A percentile compares a stretch with the other conserved stretches of the same genome.
Conservation (phyloP, 92 coral and sea anemone genomes). For the Epizoanthus illoricatus region DNA sequence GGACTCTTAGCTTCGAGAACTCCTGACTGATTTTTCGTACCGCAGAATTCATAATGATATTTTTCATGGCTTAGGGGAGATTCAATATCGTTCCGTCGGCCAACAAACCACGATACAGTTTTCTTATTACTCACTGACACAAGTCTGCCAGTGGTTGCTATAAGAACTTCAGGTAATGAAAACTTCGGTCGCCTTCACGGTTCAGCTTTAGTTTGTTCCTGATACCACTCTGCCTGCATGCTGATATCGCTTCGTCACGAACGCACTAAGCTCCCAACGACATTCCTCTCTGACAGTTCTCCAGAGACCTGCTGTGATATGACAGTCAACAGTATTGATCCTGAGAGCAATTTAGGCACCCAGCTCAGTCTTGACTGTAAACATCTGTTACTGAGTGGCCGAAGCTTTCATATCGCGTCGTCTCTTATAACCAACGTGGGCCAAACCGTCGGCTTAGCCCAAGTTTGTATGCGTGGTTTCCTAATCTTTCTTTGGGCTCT, state of each 20-base stretch:
- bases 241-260: slow-evolving; percentile 21
- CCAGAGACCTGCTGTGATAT: slow-evolving; percentile 26
- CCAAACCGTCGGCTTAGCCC: neutral
- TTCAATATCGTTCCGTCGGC: neutral
- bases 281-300: neutral
- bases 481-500: slow-evolving; percentile 23
- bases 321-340: slow-evolving; percentile 25
- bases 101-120: neutral
- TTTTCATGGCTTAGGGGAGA: slow-evolving; percentile 14
- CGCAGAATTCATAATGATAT: slow-evolving; percentile 32
- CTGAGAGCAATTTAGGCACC: neutral
- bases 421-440: neutral
- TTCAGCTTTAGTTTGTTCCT: neutral
- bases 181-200: neutral
- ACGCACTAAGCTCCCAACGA: neutral
- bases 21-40: slow-evolving; percentile 41
- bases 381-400: slow-evolving; percentile 22
- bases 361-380: neutral
- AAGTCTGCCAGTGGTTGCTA: slow-evolving; percentile 12
- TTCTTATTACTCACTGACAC: slow-evolving; percentile 2
- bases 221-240: neutral
- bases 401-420: neutral
- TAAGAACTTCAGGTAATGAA: too few relatives aligned
- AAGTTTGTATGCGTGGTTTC: neutral
- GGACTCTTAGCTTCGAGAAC: slow-evolving; percentile 29